phyloP scores from a whole-genome alignment of 2,113 vertebrate genomes.

The Trochalopteron elliotii region DNA sequence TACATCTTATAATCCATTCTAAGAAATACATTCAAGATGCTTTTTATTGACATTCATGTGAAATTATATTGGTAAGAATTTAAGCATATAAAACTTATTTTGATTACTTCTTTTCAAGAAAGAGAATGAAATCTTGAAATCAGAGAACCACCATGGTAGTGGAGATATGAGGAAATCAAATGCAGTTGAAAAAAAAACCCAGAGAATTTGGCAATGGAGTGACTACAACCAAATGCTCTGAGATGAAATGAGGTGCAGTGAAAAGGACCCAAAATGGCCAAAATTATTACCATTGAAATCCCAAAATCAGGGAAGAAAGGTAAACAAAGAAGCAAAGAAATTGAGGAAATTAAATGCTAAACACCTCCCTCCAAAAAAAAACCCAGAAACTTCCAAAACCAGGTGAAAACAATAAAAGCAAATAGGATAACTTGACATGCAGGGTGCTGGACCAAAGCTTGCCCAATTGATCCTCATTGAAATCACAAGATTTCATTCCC shows the following conservation, averaged over 20 bases:
- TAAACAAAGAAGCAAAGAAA: not conserved
- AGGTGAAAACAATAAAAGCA: not conserved
- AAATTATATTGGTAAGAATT: not conserved
- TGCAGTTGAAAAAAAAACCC: not conserved
- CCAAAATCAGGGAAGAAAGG: not conserved
- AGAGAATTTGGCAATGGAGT: not conserved
- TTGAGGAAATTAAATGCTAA: not conserved
- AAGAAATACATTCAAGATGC: not conserved
- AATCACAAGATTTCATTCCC: not conserved
- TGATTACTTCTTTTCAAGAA: not conserved
- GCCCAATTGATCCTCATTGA: not conserved
- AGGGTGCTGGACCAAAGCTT: not conserved
- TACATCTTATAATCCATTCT: not conserved
- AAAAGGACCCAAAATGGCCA: not conserved
- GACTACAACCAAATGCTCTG: not conserved
- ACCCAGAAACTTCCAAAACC: not conserved
- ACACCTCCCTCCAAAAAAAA: not conserved
- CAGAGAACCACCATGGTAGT: no score
- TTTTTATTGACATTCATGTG: not conserved
- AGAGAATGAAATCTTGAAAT: not conserved
- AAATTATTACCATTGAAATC: not conserved
- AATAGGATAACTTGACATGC: not conserved
- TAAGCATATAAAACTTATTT: not conserved
- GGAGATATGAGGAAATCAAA: not conserved
- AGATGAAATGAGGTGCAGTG: no score